Evolutionary conservation across 2,888 invertebrate species (phyloP).

Genomic region (Cheilosia scutellata): DNA sequence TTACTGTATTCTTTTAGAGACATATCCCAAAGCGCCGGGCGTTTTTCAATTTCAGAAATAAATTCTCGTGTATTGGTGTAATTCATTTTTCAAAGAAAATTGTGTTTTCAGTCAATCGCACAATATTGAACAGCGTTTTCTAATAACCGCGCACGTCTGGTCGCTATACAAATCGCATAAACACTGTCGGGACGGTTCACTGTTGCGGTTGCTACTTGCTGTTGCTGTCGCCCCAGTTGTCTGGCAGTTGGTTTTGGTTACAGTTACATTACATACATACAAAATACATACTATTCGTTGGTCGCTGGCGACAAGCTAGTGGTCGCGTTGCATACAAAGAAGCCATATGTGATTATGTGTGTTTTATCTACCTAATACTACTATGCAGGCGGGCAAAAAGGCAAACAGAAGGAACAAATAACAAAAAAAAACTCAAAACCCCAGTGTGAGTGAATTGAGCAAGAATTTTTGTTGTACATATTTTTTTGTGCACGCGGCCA

Average conservation of each 20-base stretch:
- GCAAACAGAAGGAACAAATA: too few species aligned
- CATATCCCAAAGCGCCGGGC: slow-evolving; percentile 11
- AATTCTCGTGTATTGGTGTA: slow-evolving; percentile 5
- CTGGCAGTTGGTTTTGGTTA: too few species aligned
- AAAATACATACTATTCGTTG: background rate
- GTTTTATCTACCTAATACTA: too few species aligned
- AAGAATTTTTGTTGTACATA: too few species aligned
- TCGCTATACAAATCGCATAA: slow-evolving; percentile 6
- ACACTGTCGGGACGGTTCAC: background rate
- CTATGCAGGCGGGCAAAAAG: too few species aligned
- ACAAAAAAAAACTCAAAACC: too few species aligned
- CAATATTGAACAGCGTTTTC: background rate
- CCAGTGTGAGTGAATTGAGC: too few species aligned
- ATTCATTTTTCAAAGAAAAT: background rate
- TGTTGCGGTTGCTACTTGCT: background rate
- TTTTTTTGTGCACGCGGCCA: too few species aligned
- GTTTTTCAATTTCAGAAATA: slow-evolving; percentile 9
- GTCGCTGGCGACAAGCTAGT: slow-evolving; percentile 8
- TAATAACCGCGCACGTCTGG: slow-evolving; percentile 11
- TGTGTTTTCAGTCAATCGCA: background rate
- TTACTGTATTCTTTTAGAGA: slow-evolving; percentile 11
- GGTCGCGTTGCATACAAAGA: background rate
- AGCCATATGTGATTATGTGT: background rate
- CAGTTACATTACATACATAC: too few species aligned
- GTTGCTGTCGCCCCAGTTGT: too few species aligned